Percentiles rank a stretch among this genome's conserved stretches.
Evolutionary conservation across 2,888 invertebrate species (phyloP).

Genomic region (Cerceris rybyensis): DNA sequence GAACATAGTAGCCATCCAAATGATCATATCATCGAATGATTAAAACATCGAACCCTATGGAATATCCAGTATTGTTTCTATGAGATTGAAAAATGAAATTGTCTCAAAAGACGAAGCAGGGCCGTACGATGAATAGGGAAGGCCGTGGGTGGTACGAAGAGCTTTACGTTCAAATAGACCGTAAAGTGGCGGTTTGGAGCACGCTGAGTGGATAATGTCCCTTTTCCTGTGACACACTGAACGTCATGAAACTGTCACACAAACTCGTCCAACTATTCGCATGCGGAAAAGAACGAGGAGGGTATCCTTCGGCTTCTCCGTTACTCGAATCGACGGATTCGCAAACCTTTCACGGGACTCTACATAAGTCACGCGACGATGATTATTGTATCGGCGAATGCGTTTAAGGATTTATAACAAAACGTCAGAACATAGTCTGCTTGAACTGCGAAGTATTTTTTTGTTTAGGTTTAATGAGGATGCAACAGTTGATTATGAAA

Average conservation of each 20-base stretch:
- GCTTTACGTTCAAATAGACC: constrained; percentile 74
- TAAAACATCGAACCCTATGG: too few species aligned
- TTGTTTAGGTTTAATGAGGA: too few species aligned
- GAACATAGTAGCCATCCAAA: too few species aligned
- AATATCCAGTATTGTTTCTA: neutral
- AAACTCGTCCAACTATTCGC: constrained; percentile 49
- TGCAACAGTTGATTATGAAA: neutral
- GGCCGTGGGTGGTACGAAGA: constrained; percentile 70
- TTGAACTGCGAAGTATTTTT: too few species aligned
- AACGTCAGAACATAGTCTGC: too few species aligned
- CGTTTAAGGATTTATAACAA: too few species aligned
- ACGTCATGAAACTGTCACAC: constrained; percentile 71
- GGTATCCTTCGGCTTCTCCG: constrained; percentile 24
- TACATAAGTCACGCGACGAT: neutral
- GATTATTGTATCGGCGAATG: neutral
- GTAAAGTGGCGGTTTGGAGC: constrained; percentile 75
- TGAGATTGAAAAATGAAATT: constrained; percentile 21
- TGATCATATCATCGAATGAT: too few species aligned
- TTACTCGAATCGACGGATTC: neutral
- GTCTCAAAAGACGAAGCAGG: constrained; percentile 51
- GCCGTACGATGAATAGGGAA: constrained; percentile 71
- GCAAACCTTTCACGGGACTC: neutral
- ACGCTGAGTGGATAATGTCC: constrained; percentile 79
- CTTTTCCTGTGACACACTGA: constrained; percentile 79
- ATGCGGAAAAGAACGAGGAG: constrained; percentile 41